Conservation (phyloP, 2,888 invertebrate species). For the Acleris sparsana region DNA sequence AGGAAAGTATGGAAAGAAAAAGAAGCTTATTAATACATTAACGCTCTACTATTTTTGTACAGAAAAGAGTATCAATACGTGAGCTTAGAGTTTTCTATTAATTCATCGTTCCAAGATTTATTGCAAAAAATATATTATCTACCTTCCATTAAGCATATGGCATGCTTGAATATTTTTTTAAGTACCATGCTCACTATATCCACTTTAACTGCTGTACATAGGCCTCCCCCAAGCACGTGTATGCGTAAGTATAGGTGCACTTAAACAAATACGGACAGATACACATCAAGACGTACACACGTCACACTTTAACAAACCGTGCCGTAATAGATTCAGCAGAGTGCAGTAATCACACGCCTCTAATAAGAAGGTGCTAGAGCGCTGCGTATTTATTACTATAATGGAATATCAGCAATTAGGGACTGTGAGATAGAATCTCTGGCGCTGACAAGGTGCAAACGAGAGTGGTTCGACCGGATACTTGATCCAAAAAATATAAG, state of each 20-base stretch:
- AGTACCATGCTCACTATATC: too few relatives aligned
- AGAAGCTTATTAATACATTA: background rate
- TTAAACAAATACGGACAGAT: conserved; percentile 64
- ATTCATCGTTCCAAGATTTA: too few relatives aligned
- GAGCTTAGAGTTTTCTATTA: too few relatives aligned
- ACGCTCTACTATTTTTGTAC: too few relatives aligned
- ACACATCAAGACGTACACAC: conserved; percentile 59
- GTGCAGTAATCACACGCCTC: conserved; percentile 72
- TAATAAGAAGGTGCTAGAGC: conserved; percentile 78
- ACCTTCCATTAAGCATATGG: too few relatives aligned
- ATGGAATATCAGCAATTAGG: conserved; percentile 83
- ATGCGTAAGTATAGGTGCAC: conserved; percentile 41
- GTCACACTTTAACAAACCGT: conserved; percentile 72
- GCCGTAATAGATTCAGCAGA: conserved; percentile 74
- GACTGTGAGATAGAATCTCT: conserved; percentile 73
- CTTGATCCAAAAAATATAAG: conserved; percentile 41
- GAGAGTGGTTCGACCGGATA: conserved; percentile 77
- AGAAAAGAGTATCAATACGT: too few relatives aligned
- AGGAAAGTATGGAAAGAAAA: conserved; percentile 1
- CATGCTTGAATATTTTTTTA: too few relatives aligned
- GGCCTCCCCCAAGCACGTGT: background rate
- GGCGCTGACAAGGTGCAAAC: conserved; percentile 83
- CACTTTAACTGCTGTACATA: too few relatives aligned
- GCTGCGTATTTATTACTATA: conserved; percentile 78
- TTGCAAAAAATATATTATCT: too few relatives aligned